These are phyloP conservation scores for Gasteruption jaculator DNA, from an alignment of 2,888 invertebrate species.

Conservation along the genomic window DNA sequence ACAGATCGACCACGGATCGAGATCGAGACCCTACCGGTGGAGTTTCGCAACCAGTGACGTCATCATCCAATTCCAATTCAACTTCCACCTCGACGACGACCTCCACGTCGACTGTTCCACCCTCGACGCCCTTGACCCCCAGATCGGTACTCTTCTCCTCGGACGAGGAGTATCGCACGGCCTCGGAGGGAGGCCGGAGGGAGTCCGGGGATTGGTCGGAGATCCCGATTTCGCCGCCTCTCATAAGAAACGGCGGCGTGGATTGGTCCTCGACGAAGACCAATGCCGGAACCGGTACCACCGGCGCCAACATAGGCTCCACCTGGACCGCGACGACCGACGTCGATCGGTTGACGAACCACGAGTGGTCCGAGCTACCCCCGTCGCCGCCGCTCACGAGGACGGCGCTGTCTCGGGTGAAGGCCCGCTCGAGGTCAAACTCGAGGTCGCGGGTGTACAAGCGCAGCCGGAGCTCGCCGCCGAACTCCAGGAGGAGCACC, in stretches of 20 bases:
- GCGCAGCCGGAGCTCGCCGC: conserved; percentile 61
- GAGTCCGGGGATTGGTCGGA: conserved; percentile 84
- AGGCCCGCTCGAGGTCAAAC: conserved; percentile 57
- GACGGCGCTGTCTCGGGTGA: conserved; percentile 62
- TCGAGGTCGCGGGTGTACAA: conserved; percentile 57
- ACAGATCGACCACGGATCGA: conserved; percentile 37
- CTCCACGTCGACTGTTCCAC: too few relatives aligned
- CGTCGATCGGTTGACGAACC: conserved; percentile 45
- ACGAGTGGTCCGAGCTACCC: conserved; percentile 54
- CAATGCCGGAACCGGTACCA: too few relatives aligned
- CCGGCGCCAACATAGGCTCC: conserved; percentile 27
- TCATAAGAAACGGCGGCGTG: conserved; percentile 39
- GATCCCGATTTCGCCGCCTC: conserved; percentile 57
- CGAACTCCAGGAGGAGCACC: conserved; percentile 60
- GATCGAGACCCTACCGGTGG: conserved; percentile 52
- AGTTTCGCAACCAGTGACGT: too few relatives aligned
- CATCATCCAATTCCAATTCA: too few relatives aligned
- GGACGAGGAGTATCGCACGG: conserved; percentile 82
- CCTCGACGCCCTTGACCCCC: conserved; percentile 62
- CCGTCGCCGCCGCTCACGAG: conserved; percentile 65
- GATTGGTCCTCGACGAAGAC: conserved; percentile 33
- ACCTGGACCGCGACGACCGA: conserved; percentile 40
- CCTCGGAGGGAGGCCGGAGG: conserved; percentile 76
- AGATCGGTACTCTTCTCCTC: conserved; percentile 74
- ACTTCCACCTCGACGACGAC: too few relatives aligned